phyloP scores from a whole-genome alignment of 2,113 vertebrate genomes.

The Todiramphus saurophagus region DNA sequence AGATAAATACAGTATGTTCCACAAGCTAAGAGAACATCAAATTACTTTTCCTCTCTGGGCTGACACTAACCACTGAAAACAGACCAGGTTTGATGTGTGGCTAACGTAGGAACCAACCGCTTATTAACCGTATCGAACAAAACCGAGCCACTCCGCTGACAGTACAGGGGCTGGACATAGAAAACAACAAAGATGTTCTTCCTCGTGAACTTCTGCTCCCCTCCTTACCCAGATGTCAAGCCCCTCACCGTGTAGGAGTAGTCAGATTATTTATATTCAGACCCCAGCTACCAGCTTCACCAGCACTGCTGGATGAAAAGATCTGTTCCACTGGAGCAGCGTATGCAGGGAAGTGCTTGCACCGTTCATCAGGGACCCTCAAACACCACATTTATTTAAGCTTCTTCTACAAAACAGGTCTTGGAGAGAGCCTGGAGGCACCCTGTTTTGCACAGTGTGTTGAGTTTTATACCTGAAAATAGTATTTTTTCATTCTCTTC shows the following conservation, averaged over 20 bases:
- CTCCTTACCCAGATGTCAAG: background rate
- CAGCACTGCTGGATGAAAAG: background rate
- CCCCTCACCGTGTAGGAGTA: background rate
- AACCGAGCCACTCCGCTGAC: background rate
- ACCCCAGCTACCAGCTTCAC: background rate
- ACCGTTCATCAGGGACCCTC: background rate
- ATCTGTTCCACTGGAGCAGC: background rate
- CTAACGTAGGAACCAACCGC: background rate
- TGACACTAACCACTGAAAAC: slow-evolving; percentile 28
- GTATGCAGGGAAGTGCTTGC: background rate
- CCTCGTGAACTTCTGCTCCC: background rate
- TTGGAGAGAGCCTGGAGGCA: background rate
- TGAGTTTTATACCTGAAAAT: background rate
- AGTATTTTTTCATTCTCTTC: background rate
- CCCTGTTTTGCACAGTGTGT: background rate
- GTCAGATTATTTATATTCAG: background rate
- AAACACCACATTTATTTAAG: background rate
- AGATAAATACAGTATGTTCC: slow-evolving; percentile 62
- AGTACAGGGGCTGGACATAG: background rate
- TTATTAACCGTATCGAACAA: background rate
- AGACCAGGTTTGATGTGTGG: background rate
- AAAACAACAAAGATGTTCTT: background rate
- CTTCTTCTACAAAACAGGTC: background rate
- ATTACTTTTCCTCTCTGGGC: slow-evolving; percentile 43
- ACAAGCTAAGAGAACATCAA: slow-evolving; percentile 57